Percentiles rank a stretch among this genome's conserved stretches.
These are phyloP conservation scores for Lacanobia wlatinum DNA, from an alignment of 2,888 invertebrate species.

Conservation along the genomic window DNA sequence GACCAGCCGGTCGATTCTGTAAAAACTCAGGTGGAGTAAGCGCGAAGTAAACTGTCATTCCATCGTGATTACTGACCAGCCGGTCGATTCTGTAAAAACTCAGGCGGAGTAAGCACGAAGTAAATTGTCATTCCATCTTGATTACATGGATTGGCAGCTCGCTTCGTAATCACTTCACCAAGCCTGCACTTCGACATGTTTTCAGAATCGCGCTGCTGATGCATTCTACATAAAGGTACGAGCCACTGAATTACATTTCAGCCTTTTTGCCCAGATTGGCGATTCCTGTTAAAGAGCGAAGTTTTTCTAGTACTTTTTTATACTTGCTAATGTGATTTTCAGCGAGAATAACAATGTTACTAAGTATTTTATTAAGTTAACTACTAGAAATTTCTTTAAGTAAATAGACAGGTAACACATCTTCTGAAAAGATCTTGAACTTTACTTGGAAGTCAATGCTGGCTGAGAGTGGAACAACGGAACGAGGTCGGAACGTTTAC, in stretches of 20 bases:
- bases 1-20: too few relatives aligned
- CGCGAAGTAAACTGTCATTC: too few relatives aligned
- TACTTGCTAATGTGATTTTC: background rate
- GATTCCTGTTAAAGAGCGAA: background rate
- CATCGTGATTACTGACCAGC: too few relatives aligned
- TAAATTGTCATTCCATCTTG: too few relatives aligned
- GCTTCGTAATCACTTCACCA: too few relatives aligned
- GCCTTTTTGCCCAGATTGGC: background rate
- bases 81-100: too few relatives aligned
- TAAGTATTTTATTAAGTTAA: background rate
- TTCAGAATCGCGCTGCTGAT: background rate
- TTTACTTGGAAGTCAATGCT: background rate
- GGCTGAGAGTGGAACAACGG: background rate
- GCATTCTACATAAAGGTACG: background rate
- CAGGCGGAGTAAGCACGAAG: too few relatives aligned
- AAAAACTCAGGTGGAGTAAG: too few relatives aligned
- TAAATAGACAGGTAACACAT: background rate
- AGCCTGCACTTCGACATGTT: too few relatives aligned
- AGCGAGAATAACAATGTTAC: too few relatives aligned
- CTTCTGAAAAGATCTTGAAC: background rate
- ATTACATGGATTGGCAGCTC: too few relatives aligned
- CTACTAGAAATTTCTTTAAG: background rate
- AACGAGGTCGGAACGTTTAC: background rate
- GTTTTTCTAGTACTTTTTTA: too few relatives aligned
- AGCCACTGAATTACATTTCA: background rate